Conservation (phyloP, 2,113 vertebrate genomes). For the Rhabdornis inornatus region DNA sequence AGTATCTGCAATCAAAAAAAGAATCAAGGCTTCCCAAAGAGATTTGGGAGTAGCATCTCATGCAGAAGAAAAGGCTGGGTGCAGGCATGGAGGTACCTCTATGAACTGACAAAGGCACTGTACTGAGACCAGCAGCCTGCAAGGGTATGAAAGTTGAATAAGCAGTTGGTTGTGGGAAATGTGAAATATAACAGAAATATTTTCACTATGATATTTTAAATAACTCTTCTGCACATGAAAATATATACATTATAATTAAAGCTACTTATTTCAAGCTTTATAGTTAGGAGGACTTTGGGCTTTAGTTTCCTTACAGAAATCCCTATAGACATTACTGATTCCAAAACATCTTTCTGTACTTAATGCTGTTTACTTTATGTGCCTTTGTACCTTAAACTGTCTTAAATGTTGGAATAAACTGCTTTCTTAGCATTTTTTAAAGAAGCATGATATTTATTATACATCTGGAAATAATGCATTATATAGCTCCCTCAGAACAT, state of each 20-base stretch:
- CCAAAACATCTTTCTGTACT: not conserved
- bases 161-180: not conserved
- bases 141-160: not conserved
- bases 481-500: not conserved
- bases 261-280: not conserved
- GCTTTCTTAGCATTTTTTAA: conserved; percentile 25
- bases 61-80: not conserved
- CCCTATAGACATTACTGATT: not conserved
- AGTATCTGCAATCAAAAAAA: not conserved
- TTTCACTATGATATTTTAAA: not conserved
- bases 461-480: conserved; percentile 55
- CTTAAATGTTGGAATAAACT: conserved; percentile 23
- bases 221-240: not conserved
- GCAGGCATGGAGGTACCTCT: not conserved
- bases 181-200: not conserved
- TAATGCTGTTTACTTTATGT: not conserved
- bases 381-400: not conserved
- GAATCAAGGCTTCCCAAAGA: not conserved
- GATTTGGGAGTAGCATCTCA: not conserved
- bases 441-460: not conserved
- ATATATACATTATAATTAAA: not conserved
- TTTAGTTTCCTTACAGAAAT: not conserved
- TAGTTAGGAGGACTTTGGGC: not conserved
- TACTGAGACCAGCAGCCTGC: not conserved
- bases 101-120: not conserved